Base-by-base conservation (phyloP, 2,797 vertebrate species). In the Pitangus sulphuratus region DNA sequence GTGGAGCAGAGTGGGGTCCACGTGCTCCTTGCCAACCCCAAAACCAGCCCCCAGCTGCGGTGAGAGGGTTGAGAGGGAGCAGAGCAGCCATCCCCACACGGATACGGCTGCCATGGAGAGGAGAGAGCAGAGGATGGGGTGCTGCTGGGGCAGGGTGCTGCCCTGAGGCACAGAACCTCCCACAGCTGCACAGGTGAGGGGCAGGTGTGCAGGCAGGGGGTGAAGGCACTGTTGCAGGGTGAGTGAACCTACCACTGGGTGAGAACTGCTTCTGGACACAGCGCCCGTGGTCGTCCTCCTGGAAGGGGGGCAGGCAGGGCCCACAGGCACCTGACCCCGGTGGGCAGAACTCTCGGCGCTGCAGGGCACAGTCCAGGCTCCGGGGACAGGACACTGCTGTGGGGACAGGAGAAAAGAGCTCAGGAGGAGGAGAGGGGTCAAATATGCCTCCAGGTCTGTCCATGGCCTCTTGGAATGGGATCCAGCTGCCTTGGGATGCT, bases 341-440 rank as follows among this genome's bases (percentile, higher is more conserved):
- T 0, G 69, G 97, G 88, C 99, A 99, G 89, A 98, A 98, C 69
- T 98, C 97, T 4, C 99, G 97, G 56, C 98, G 97, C 79, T 97
- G 98, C 80, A 98, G 98, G 64, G 98, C 98, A 64, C 99, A 99
- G 94, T 99, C 99, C 93, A 99, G 94, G 95, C 98, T 98, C 66
- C 98, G 97, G 2, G 99, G 99, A 84, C 99, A 99, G 31, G 96
- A 77, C 0, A 31, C 92, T 93, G 84, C 97, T 98, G 95, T 68
- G 84, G 88, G 17, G 81, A 68, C 33, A 86, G 37, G 78, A 91
- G 40, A 94, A 82, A 54, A 83, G 39, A 53, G 17, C 40, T 95
- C 65, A 96, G 74, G 21, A 62, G 37, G 22, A 82, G 68, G 9
- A 56, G n/a, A 56, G 8, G 33, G 51, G 15, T 56, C 44, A 57